Base-by-base conservation (phyloP, 2,888 invertebrate genomes). In the Reticulitermes lucifugus region DNA sequence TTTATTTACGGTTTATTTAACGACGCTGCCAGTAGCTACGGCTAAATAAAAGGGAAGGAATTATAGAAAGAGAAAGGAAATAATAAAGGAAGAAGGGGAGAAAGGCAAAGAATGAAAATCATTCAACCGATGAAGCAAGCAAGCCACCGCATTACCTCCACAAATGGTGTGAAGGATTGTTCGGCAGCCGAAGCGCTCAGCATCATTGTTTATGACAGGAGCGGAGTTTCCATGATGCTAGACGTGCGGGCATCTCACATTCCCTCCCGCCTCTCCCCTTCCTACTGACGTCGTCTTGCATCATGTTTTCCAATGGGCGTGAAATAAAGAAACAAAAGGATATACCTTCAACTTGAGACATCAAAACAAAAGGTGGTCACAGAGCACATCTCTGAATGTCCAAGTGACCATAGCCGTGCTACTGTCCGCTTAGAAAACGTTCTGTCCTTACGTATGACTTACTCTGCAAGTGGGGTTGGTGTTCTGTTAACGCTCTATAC, bases 291-390 rank as follows among this genome's bases (percentile, higher is more conserved):
- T 80, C 55, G 79, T n/a, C 60, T 22, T 22, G 71, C 35, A 2
- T 73, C 73, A 41, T 73, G 73, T 73, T 41, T 59, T 80, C 35
- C 22, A 55, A 59, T 80, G 80, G 80, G 80, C 60, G 80, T 80
- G 35, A 80, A 80, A 60, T 80, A 60, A 59, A 80, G 80, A 80
- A 80, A 80, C 80, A 80, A 60, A 80, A 60, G 60, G 60, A 80
- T 80, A 41, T n/a, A 7, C 65, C 25, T 65, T 12, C 65, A 65
- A 65, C 65, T 65, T n/a, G 41, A 73, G 73, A 73, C 35, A 73
- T 73, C 73, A 73, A 73, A 73, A 73, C 41, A 73, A 73, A 73
- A 73, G 73, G 73, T 73, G 41, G 73, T 41, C 22, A 73, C 73
- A 35, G 10, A 41, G 73, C 21, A 21, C 73, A 73, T 41, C 41